Evolutionary conservation across 1,140 invertebrate genomes (phyloP), one percentile per base, ranked within the genome.

Genomic region (Drosophila takahashii): DNA sequence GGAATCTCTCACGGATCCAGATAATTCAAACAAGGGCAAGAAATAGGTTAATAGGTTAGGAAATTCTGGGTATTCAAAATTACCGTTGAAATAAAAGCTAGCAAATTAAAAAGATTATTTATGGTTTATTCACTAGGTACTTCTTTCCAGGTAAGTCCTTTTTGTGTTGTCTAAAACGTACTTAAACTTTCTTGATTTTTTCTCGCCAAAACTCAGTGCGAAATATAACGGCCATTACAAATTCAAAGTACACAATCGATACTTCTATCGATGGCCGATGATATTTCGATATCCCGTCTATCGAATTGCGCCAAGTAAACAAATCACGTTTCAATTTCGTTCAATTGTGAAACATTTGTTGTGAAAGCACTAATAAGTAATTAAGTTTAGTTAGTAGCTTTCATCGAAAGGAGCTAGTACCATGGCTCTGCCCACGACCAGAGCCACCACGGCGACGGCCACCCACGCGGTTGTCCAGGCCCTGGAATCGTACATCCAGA

Each of bases 381-480:
- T 22, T 22, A 22, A 22, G 1, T 22, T 22, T 22, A 22, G 3
- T 22, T 2, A 22, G 22, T 22, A 22, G 10, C 7, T 32, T 9
- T 9, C 11, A 36, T 15, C 5, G n/a, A 2, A 1, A 13, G 51
- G 11, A 70, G n/a, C 27, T 42, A 16, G 0, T 27, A 34, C 54
- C 48, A 86, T 86, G 81, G 51, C 83, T 6, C n/a, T 86, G 44
- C 58, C 58, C 6, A 29, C 57, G 6, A 89, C 70, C n/a, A 89
- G 67, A 66, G 65, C 71, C 34, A 86, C 65, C 29, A 79, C 79
- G 22, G 22, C 66, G 4, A 86, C 83, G 9, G 48, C 51, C 13
- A 83, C 79, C 0, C 66, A 86, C 26, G 84, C 79, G 0, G 84
- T 87, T 18, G 84, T 89, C 3, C 65, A 84, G 50, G 76, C 66